Conservation (phyloP, 2,888 invertebrate species). For the Parnassius glacialis region DNA sequence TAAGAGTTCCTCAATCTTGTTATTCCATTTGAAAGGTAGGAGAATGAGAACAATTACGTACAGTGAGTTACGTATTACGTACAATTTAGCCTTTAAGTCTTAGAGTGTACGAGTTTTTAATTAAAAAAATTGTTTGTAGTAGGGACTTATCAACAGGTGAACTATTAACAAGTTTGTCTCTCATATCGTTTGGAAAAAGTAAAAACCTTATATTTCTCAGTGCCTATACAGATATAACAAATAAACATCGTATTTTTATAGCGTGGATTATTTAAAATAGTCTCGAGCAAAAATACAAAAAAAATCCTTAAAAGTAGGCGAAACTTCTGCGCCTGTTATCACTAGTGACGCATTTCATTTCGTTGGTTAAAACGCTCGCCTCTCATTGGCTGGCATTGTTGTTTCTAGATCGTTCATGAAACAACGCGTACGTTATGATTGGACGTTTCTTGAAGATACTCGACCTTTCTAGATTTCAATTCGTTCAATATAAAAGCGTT, state of each 20-base stretch:
- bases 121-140: too few relatives aligned
- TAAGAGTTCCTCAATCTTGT: too few relatives aligned
- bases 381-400: neutral
- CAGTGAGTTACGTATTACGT: too few relatives aligned
- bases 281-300: neutral
- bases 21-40: too few relatives aligned
- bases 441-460: slow-evolving; percentile 2
- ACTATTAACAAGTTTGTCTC: too few relatives aligned
- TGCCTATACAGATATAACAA: neutral
- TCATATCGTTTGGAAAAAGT: too few relatives aligned
- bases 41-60: too few relatives aligned
- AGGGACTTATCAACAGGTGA: too few relatives aligned
- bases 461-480: slow-evolving; percentile 12
- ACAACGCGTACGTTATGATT: neutral
- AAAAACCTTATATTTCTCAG: neutral
- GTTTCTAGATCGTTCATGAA: slow-evolving; percentile 10
- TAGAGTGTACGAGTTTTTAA: too few relatives aligned
- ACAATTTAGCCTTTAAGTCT: too few relatives aligned
- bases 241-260: neutral
- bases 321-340: slow-evolving; percentile 49
- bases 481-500: slow-evolving; percentile 16
- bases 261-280: neutral
- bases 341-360: neutral
- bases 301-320: neutral
- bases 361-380: neutral